Conservation (phyloP, 2,888 invertebrate genomes). For the Protodeltote pygarga region DNA sequence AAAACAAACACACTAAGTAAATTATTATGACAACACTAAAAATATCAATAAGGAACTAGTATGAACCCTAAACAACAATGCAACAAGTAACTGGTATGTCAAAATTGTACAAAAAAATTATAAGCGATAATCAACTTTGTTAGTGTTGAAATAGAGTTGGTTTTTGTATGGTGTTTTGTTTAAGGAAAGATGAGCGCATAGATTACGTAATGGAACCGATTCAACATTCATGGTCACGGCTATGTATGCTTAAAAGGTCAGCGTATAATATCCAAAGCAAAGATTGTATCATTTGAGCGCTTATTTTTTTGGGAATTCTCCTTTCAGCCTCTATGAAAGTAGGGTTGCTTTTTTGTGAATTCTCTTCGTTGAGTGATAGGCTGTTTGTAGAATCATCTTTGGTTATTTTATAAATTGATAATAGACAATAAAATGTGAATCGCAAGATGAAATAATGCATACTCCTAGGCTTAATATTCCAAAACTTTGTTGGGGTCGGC, state of each 20-base stretch:
- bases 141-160: constrained; percentile 8
- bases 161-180: constrained; percentile 26
- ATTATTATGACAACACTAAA: constrained; percentile 50
- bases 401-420: too few relatives aligned
- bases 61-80: constrained; percentile 60
- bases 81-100: constrained; percentile 61
- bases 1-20: constrained; percentile 19
- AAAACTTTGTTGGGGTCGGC: too few relatives aligned
- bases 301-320: constrained; percentile 25
- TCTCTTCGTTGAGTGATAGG: background rate
- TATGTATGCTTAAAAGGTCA: constrained; percentile 73
- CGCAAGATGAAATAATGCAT: too few relatives aligned
- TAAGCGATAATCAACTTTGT: constrained; percentile 32
- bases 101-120: constrained; percentile 43
- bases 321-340: too few relatives aligned
- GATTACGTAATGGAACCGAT: constrained; percentile 80
- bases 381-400: background rate
- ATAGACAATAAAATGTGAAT: too few relatives aligned
- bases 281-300: constrained; percentile 49
- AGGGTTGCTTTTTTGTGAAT: background rate
- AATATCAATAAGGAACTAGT: constrained; percentile 63
- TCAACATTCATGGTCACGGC: constrained; percentile 81
- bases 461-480: too few relatives aligned
- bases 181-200: constrained; percentile 72
- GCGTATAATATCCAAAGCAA: constrained; percentile 62